phyloP scores from a whole-genome alignment of 2,113 vertebrate genomes.

The Cyphomyrus discorhynchus region DNA sequence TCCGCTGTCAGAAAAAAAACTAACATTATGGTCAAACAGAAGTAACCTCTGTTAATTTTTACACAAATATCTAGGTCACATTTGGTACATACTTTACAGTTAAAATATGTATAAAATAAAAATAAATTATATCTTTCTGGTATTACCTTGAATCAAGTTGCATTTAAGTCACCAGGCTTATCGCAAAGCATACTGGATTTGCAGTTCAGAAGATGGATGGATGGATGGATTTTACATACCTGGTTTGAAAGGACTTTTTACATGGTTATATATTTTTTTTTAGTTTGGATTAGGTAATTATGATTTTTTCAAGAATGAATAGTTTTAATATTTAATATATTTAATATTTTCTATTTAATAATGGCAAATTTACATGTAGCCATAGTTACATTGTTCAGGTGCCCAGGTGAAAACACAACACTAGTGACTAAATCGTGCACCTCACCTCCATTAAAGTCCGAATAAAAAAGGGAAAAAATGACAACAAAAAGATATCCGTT shows the following conservation, averaged over 20 bases:
- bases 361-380: not conserved
- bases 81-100: not conserved
- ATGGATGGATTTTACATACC: not conserved
- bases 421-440: not conserved
- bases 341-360: not conserved
- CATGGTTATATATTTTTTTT: not conserved
- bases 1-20: not conserved
- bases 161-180: not conserved
- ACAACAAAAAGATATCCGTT: constrained; percentile 38
- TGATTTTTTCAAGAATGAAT: not conserved
- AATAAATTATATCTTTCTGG: not conserved
- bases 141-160: not conserved
- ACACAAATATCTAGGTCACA: not conserved
- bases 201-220: not conserved
- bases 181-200: not conserved
- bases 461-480: constrained; percentile 12
- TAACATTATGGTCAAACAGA: not conserved
- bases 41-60: not conserved
- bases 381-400: not conserved
- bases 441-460: not conserved
- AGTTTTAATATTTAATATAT: not conserved
- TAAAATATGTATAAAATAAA: not conserved
- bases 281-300: not conserved
- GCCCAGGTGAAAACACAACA: not conserved
- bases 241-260: not conserved